Conservation (phyloP, 2,888 invertebrate genomes). For the Phyllotreta cruciferae region DNA sequence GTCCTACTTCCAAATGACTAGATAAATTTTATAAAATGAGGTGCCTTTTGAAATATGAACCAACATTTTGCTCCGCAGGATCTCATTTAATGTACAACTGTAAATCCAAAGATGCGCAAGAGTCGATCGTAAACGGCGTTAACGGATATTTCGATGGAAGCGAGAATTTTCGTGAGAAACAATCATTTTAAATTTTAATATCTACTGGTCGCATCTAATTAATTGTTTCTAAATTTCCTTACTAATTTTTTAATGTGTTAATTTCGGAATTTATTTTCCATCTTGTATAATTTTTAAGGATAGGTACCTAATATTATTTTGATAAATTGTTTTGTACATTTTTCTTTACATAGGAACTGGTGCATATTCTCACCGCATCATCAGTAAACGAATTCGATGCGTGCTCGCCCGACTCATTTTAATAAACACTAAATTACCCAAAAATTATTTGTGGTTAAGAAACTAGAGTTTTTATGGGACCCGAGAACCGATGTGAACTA, state of each 20-base stretch:
- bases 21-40: conserved; percentile 10
- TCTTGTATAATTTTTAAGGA: no score
- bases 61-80: conserved; percentile 12
- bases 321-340: no score
- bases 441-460: conserved; percentile 14
- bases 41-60: conserved; percentile 9
- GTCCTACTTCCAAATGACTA: conserved; percentile 13
- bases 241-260: no score
- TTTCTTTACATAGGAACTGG: no score
- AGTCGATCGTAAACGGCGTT: background rate
- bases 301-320: no score
- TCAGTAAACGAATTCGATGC: background rate
- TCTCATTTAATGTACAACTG: conserved; percentile 4
- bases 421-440: conserved; percentile 10
- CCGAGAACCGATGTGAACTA: conserved; percentile 10
- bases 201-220: no score
- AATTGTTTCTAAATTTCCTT: no score
- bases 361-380: no score
- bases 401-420: conserved; percentile 9
- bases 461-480: background rate
- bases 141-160: no score
- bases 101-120: conserved; percentile 1
- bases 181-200: no score
- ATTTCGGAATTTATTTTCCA: no score
- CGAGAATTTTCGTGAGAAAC: no score